Evolutionary conservation across 2,797 vertebrate genomes (phyloP).

Genomic region (Eremophila alpestris): DNA sequence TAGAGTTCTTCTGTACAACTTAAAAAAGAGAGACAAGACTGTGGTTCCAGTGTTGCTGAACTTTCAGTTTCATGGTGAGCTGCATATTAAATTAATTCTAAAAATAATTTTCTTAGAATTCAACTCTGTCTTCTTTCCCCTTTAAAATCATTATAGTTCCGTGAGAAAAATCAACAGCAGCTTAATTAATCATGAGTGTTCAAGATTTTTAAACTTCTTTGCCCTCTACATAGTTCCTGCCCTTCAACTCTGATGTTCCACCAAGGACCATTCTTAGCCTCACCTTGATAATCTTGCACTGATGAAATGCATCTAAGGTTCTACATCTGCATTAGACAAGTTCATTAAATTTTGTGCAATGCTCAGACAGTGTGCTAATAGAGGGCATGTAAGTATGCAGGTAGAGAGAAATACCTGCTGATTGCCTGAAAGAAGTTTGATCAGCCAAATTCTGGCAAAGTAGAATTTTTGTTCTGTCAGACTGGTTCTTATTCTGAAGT

Average conservation of each 20-base stretch:
- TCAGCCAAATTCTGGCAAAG: background rate
- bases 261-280: background rate
- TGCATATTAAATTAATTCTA: background rate
- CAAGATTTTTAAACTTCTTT: background rate
- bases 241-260: background rate
- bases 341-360: constrained; percentile 25
- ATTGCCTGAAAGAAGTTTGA: background rate
- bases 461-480: background rate
- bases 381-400: background rate
- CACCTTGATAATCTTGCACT: background rate
- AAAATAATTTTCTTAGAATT: background rate
- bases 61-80: background rate
- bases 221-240: background rate
- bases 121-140: background rate
- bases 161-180: background rate
- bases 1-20: background rate
- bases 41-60: background rate
- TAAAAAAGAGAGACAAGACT: background rate
- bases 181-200: background rate
- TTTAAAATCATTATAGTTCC: background rate
- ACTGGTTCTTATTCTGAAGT: background rate
- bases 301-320: background rate
- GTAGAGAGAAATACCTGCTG: background rate
- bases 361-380: background rate
- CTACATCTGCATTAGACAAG: background rate